These are phyloP conservation scores for Scomber scombrus DNA, from an alignment of 2,113 vertebrate genomes.

Conservation along the genomic window DNA sequence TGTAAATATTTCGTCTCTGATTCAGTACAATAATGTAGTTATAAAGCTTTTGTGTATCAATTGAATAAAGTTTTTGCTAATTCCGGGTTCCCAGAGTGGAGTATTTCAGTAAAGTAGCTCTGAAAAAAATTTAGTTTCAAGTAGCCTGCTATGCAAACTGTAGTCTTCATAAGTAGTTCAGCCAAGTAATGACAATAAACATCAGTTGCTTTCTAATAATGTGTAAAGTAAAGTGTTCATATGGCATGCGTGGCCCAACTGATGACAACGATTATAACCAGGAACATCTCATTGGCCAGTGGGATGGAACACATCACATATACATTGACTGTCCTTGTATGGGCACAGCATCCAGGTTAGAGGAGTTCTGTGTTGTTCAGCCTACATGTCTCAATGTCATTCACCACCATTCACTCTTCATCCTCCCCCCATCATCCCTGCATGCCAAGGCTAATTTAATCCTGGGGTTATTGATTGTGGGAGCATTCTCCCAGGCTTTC, in stretches of 20 bases:
- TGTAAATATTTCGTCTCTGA: too few species aligned
- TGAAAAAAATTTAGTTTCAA: not conserved
- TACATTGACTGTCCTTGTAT: constrained; percentile 68
- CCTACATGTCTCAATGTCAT: constrained; percentile 84
- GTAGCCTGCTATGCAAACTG: not conserved
- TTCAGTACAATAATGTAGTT: too few species aligned
- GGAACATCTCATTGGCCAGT: constrained; percentile 44
- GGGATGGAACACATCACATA: constrained; percentile 58
- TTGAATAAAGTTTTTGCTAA: constrained; percentile 1
- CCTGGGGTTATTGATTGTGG: constrained; percentile 83
- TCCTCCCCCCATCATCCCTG: constrained; percentile 78
- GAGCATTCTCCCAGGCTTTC: constrained; percentile 84
- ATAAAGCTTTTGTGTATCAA: too few species aligned
- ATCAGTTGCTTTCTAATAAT: constrained; percentile 26
- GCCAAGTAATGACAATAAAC: constrained; percentile 9
- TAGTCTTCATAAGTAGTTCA: constrained; percentile 4
- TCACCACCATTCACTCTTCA: constrained; percentile 82
- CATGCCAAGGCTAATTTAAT: constrained; percentile 84
- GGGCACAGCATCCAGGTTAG: constrained; percentile 62
- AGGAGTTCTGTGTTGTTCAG: constrained; percentile 74
- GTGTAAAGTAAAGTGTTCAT: constrained; percentile 48
- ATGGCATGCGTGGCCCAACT: constrained; percentile 15
- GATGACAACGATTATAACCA: constrained; percentile 32
- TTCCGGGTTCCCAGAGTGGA: not conserved
- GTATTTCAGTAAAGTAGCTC: not conserved